Base-by-base conservation (phyloP, 2,888 invertebrate species). In the Chaetogeoica ovagalla region DNA sequence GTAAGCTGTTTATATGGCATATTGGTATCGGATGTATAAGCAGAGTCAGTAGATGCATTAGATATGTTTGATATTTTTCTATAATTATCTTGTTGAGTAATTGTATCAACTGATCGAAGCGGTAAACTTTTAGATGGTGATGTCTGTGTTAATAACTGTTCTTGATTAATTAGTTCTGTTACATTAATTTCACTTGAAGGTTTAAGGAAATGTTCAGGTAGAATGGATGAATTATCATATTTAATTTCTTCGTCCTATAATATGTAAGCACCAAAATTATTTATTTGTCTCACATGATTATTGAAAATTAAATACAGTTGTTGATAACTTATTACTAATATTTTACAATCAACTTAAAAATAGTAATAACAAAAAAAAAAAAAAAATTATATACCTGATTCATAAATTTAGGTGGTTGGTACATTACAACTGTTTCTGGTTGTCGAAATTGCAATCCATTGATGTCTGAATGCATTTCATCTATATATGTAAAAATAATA, bases 31-130 rank as follows among this genome's bases (percentile, higher is more conserved):
- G 82, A 82, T 19, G 82, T 82, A 62, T 82, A 82, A 77, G 82
- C 82, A 2, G 83, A 83, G 39, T 83, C 83, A n/a, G 82, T 81
- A 30, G 82, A 82, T 82, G 82, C 81, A 23, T 73, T 82, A 63
- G 83, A 82, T 37, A 82, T 82, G 39, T 82, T 82, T 19, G 83
- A 83, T 60, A 83, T 83, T 81, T 83, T 83, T 60, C 83, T 77
- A 37, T 82, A 81, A 23, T 71, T 66, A 39, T 83, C 83, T 69
- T 62, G 65, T 43, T 79, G 79, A 60, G 62, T 66, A n/a, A 81
- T 63, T 37, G 72, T 66, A 59, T 73, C 73, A 39, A 81, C 81
- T 60, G 73, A 63, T 62, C 72, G 57, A 74, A 73, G 65, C 21
- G 73, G 81, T 55, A 81, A 15, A 55, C 81, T 81, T 74, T 75